phyloP scores from a whole-genome alignment of 2,888 invertebrate species.

The Pyrrhosoma nymphula region DNA sequence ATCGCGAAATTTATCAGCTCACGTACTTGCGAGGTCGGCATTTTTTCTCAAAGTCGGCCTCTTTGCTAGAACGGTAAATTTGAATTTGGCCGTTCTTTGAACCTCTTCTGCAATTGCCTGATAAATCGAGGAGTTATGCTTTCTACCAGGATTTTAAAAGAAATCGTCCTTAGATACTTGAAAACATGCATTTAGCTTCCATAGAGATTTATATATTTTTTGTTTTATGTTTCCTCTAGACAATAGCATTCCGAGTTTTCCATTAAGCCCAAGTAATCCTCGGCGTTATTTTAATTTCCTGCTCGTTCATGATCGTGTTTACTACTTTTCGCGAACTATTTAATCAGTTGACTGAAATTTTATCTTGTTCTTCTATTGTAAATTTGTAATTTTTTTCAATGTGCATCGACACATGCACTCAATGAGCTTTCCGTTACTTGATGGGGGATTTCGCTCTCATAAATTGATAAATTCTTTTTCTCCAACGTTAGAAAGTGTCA shows the following conservation, averaged over 20 bases:
- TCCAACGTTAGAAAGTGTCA: not conserved
- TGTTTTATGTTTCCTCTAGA: constrained; percentile 13
- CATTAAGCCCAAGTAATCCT: not conserved
- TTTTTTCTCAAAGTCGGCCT: not conserved
- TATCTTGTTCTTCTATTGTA: not conserved
- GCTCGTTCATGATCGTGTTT: not conserved
- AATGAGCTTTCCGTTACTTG: not conserved
- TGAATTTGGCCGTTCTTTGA: not conserved
- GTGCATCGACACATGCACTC: not conserved
- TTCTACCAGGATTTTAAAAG: not conserved
- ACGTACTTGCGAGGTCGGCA: not conserved
- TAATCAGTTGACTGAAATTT: not conserved
- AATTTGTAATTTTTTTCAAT: not conserved
- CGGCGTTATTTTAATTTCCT: constrained; percentile 12
- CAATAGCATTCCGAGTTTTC: not conserved
- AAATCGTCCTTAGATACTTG: not conserved
- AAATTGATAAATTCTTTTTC: not conserved
- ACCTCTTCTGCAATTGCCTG: not conserved
- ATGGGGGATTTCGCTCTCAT: not conserved
- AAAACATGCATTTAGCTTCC: not conserved
- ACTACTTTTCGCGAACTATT: not conserved
- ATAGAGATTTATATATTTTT: not conserved
- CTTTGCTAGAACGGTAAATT: not conserved
- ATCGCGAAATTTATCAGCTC: not conserved
- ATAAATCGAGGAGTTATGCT: not conserved